Base-by-base conservation (phyloP, 2,888 invertebrate genomes). In the Amphipoea oculea region DNA sequence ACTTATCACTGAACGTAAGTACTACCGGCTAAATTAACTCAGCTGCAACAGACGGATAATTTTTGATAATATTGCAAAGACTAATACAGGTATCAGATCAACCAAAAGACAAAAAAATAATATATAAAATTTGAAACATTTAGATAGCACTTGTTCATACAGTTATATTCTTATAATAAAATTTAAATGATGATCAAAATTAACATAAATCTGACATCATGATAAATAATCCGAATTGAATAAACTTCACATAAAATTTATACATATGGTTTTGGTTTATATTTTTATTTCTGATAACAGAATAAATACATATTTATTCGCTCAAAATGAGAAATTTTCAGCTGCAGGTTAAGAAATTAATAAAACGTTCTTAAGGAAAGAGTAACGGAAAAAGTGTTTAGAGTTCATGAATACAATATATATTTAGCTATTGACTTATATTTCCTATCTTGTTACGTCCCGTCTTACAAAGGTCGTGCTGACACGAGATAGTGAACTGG, bases 1-100 rank as follows among this genome's bases (percentile, higher is more conserved):
- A 51, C 86, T 88, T 87, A 87, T 87, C 86, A 78, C 71, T 76
- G 17, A 63, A 83, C 62, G n/a, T 74, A 48, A 65, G 17, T 51
- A 75, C 74, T 68, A 65, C 17, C 70, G 11, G 51, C 60, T 62
- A 69, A 68, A 67, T 73, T 78, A 23, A 71, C 57, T 66, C 12
- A 48, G 17, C 67, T 82, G 65, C 12, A 67, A 70, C 66, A 57
- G 66, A 6, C 60, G 62, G 62, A 51, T 57, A 51, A 12, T 73
- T 81, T 85, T 79, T 73, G 57, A 57, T 71, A 57, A 29, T 67
- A 54, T n/a, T 36, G 60, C 66, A 63, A 60, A 40, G 40, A 67
- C 51, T 63, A n/a, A 36, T 9, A 48, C 14, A 42, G 14, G 48
- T 73, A 45, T n/a, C 23, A 29, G 29, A 54, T 69, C 40, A 48